Evolutionary conservation across 2,888 invertebrate genomes (phyloP).

Genomic region (Schrankia costaestrigalis): DNA sequence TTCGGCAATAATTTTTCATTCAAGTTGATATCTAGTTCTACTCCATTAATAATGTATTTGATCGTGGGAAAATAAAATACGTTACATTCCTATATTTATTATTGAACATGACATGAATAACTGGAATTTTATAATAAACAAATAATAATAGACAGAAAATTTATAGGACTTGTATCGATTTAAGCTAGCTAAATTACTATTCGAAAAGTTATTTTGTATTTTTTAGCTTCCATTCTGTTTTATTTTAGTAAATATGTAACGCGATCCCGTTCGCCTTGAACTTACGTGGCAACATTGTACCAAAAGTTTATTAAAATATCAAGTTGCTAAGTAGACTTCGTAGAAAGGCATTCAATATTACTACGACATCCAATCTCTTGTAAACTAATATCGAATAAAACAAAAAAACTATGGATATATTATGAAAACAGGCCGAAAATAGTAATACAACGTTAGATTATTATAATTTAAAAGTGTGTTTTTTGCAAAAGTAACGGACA

Average conservation of each 20-base stretch:
- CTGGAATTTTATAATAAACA: too few relatives aligned
- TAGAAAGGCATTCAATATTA: conserved; percentile 52
- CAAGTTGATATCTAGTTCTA: conserved; percentile 4
- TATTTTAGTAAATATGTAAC: conserved; percentile 37
- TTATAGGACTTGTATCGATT: conserved; percentile 7
- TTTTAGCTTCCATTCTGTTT: too few relatives aligned
- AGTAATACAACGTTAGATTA: too few relatives aligned
- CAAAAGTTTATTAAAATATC: conserved; percentile 52
- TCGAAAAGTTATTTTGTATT: too few relatives aligned
- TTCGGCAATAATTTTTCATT: conserved; percentile 3
- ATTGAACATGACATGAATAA: conserved; percentile 11
- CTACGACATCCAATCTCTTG: conserved; percentile 20
- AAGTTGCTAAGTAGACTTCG: conserved; percentile 53
- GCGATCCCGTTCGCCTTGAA: conserved; percentile 39
- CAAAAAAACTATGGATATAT: neutral
- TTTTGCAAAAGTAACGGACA: neutral
- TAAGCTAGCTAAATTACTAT: conserved; percentile 1
- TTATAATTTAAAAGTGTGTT: too few relatives aligned
- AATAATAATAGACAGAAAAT: too few relatives aligned
- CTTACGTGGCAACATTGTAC: conserved; percentile 53
- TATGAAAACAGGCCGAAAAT: too few relatives aligned
- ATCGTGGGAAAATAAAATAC: conserved; percentile 24
- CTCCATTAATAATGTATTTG: conserved; percentile 10
- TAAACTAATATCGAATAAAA: neutral
- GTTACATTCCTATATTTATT: conserved; percentile 8